A percentile compares a stretch with the other conserved stretches of the same genome.
Conservation (phyloP, 2,888 invertebrate genomes). For the Drosophila ochracea region DNA sequence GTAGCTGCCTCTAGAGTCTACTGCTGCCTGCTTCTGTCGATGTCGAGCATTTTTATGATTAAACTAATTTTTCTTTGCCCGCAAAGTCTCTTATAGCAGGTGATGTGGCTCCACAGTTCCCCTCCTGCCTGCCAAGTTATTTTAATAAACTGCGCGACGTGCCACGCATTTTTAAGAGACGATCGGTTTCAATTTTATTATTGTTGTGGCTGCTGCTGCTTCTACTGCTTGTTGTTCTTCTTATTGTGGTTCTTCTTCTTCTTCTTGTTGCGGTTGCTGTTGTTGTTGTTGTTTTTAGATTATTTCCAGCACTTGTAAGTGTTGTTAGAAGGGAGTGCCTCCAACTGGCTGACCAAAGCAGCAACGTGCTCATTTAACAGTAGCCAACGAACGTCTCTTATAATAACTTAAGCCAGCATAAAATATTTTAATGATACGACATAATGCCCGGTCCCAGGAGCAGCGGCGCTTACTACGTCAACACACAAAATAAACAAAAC, state of each 20-base stretch:
- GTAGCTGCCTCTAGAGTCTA: conserved; percentile 71
- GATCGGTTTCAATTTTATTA: conserved; percentile 82
- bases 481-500: conserved; percentile 16
- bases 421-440: conserved; percentile 79
- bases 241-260: conserved; percentile 23
- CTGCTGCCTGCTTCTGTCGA: conserved; percentile 53
- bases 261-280: conserved; percentile 19
- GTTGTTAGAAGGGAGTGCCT: conserved; percentile 81
- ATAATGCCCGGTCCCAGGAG: conserved; percentile 50
- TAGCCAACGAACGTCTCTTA: conserved; percentile 71
- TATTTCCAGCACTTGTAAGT: conserved; percentile 77
- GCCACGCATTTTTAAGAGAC: conserved; percentile 82
- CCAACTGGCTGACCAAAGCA: conserved; percentile 50
- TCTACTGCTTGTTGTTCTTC: conserved; percentile 16
- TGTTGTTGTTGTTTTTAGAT: conserved; percentile 63
- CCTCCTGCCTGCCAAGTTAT: conserved; percentile 81
- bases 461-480: conserved; percentile 19
- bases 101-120: conserved; percentile 67
- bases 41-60: conserved; percentile 82
- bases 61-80: conserved; percentile 81
- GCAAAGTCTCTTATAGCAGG: conserved; percentile 65
- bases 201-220: conserved; percentile 49
- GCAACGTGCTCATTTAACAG: conserved; percentile 80
- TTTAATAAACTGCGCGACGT: conserved; percentile 86
- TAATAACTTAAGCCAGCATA: conserved; percentile 62